Evolutionary conservation across 2,888 invertebrate species (phyloP), one percentile per base, ranked within the genome.

Genomic region (Drosophila testacea): DNA sequence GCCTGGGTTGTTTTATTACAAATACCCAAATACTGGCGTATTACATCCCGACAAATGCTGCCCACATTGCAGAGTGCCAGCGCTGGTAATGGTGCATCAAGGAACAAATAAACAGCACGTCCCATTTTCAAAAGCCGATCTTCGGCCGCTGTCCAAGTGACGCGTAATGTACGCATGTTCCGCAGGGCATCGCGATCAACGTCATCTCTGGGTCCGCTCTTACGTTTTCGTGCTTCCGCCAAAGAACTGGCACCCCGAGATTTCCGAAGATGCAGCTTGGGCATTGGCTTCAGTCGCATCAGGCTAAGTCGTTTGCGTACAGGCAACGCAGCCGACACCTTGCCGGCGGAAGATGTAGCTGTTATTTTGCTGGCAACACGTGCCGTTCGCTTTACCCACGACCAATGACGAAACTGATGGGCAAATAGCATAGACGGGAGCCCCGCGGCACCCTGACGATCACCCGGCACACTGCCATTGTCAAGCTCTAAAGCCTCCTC

Each of bases 401-500:
- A 93, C 96, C 96, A 96, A 78, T 95, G 95, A 13, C 95, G 93
- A 67, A 94, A 94, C 4, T 95, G 90, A 83, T 95, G 95, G 0
- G 95, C 92, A 92, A 95, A 96, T 22, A 96, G 92, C 0, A 94
- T 93, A 0, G 96, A 95, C 89, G 96, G 96, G 0, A 96, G 92
- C 0, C 97, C 96, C 11, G 94, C 96, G 0, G 96, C 91, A 2
- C 92, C 92, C 61, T 93, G 92, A 4, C 93, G 93, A 92, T 97
- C 96, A 0, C 97, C 97, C 0, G 96, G 96, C 36, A 96, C 92
- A 6, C 92, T 87, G 0, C 95, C 96, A 5, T 79, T 91, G 79
- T 96, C 95, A 44, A 92, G 87, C 6, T 87, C 82, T 0, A 83
- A 56, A 0, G 92, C 93, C 51, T 91, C 87, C 0, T 89, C 87